Evolutionary conservation across 2,888 invertebrate genomes (phyloP), one percentile per base, ranked within the genome.

Genomic region (Lithophane socia): DNA sequence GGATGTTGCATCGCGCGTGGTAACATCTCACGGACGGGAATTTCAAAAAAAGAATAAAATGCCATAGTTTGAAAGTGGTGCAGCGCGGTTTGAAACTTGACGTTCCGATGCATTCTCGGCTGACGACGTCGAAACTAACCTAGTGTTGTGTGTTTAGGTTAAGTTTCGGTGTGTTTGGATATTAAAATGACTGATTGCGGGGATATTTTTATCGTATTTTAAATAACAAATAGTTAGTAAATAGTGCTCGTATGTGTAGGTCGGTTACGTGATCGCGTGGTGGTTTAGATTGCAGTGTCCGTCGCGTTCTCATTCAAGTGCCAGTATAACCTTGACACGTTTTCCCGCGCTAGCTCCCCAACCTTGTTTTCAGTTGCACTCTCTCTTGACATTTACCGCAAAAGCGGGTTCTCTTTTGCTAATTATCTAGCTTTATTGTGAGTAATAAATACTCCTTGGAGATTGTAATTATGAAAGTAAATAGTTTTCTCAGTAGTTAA

Each of bases 251-350:
- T 87, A 81, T 80, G 86, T 90, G 86, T 89, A 87, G 89, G 87
- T 90, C 82, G 86, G 86, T 86, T 87, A 88, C 88, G 88, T 88
- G 86, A 86, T 87, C 83, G 83, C 83, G 88, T 89, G 82, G 86
- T 86, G 90, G 88, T 90, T 89, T 92, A 90, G 89, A 91, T 93
- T 93, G 93, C 93, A 92, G 94, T 92, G 93, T 91, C 91, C 90
- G 91, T 87, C 91, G 93, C 93, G 93, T 91, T 92, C 90, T 90
- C 92, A 91, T 93, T 92, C 92, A 92, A 91, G 92, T 93, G 93
- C 90, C 90, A 92, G 93, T 87, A 91, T 94, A 95, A 95, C 96
- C 96, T 96, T 96, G 96, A 96, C 96, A 96, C 94, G 90, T 92
- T 96, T 96, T 96, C 95, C 95, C 96, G 95, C 96, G 95, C 92